phyloP scores from a whole-genome alignment of 2,888 invertebrate genomes.

The Oxycera nigricornis region DNA sequence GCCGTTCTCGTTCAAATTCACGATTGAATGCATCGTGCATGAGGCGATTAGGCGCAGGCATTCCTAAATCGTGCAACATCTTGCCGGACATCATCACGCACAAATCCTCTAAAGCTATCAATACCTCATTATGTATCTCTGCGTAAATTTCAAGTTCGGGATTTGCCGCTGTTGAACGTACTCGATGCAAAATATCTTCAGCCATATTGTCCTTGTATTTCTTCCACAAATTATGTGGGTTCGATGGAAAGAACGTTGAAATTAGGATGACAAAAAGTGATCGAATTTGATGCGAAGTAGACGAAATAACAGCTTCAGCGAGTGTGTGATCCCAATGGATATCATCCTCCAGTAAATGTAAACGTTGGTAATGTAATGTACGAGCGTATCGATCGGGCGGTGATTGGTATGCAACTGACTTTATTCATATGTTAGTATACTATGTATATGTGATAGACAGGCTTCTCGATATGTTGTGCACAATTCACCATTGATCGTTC shows the following conservation, averaged over 20 bases:
- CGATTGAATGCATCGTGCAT: conserved; percentile 35
- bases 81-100: no score
- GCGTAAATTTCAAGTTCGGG: background rate
- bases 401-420: no score
- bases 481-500: conserved; percentile 56
- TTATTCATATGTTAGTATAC: no score
- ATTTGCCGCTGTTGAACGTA: background rate
- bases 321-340: conserved; percentile 50
- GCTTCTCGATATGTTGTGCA: conserved; percentile 55
- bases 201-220: background rate
- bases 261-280: conserved; percentile 46
- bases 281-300: conserved; percentile 48
- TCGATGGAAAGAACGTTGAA: background rate
- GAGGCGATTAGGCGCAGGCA: background rate
- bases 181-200: background rate
- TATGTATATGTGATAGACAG: no score
- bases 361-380: conserved; percentile 46
- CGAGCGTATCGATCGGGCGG: no score
- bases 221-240: background rate
- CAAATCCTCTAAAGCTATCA: background rate
- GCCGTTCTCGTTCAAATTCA: conserved; percentile 50
- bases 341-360: conserved; percentile 54
- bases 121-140: background rate
- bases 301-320: conserved; percentile 46
- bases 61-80: no score